Evolutionary conservation across 2,113 vertebrate genomes (phyloP).

Genomic region (Myotis lucifugus): DNA sequence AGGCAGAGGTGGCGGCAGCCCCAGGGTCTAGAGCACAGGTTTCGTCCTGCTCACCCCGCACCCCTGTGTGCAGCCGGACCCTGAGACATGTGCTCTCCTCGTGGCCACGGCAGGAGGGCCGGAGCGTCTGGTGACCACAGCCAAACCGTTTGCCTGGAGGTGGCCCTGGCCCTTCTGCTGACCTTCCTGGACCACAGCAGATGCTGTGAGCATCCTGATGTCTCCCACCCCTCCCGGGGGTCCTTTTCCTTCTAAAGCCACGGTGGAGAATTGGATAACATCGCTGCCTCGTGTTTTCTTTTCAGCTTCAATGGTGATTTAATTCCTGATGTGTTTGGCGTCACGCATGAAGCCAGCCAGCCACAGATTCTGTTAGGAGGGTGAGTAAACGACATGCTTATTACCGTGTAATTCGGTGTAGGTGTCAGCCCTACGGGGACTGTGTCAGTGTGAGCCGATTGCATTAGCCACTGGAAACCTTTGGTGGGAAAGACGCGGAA

Average conservation of each 20-base stretch:
- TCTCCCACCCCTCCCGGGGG: background rate
- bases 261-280: background rate
- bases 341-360: conserved; percentile 73
- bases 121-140: background rate
- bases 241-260: background rate
- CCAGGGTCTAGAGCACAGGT: background rate
- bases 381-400: conserved; percentile 78
- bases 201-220: background rate
- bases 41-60: background rate
- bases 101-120: background rate
- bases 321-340: conserved; percentile 96
- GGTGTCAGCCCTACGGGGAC: background rate
- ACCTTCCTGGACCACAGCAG: background rate
- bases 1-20: background rate
- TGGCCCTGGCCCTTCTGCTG: background rate
- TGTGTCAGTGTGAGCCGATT: background rate
- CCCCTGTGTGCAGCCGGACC: background rate
- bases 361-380: conserved; percentile 88
- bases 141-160: background rate
- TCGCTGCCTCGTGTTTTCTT: conserved; percentile 56
- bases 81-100: background rate
- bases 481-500: background rate
- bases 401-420: background rate
- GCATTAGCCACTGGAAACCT: background rate
- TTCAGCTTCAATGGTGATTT: conserved; percentile 96